Percentiles rank a stretch among this genome's conserved stretches.
phyloP scores from a whole-genome alignment of 2,113 vertebrate species.

The Atrichornis clamosus region DNA sequence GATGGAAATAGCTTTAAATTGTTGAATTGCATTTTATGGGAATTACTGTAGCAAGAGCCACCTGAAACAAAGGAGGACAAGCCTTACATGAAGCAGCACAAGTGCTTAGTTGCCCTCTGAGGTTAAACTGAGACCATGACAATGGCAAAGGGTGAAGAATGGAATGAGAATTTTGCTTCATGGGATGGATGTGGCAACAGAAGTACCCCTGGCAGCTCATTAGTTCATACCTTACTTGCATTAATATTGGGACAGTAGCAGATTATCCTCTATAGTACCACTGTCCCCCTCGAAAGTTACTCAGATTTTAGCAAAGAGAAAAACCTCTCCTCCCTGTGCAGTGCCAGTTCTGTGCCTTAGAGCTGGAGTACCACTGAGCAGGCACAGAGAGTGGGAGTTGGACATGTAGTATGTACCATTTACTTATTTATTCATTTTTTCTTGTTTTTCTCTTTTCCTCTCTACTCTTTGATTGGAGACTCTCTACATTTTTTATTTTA shows the following conservation, averaged over 20 bases:
- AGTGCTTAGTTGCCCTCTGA: not conserved
- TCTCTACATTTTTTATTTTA: not conserved
- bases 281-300: not conserved
- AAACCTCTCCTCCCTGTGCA: not conserved
- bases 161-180: not conserved
- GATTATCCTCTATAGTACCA: not conserved
- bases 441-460: not conserved
- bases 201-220: not conserved
- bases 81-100: not conserved
- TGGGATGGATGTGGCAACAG: not conserved
- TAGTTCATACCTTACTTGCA: not conserved
- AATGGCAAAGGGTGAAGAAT: not conserved
- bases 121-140: not conserved
- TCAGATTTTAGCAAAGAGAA: not conserved
- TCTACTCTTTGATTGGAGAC: not conserved
- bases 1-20: not conserved
- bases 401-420: not conserved
- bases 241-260: not conserved
- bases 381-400: fast-evolving
- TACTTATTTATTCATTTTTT: not conserved
- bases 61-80: not conserved
- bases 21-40: not conserved
- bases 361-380: not conserved
- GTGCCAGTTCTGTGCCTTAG: not conserved
- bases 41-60: not conserved